A percentile compares a stretch with the other conserved stretches of the same genome.
Conservation (phyloP, 2,113 vertebrate species). For the Phoxinus phoxinus region DNA sequence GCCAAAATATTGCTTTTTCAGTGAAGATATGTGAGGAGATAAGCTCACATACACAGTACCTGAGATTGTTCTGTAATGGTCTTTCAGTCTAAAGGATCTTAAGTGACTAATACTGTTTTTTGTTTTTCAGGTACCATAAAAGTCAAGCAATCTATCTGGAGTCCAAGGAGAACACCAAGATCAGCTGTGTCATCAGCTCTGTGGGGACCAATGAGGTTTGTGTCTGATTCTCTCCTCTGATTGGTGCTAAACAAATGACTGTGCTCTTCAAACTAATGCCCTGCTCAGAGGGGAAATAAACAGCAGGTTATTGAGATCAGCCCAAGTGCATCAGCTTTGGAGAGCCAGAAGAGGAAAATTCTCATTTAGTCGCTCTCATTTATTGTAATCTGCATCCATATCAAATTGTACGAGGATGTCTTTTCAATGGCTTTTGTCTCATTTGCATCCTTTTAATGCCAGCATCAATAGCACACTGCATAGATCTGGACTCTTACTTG, state of each 20-base stretch:
- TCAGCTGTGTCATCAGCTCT: slow-evolving; percentile 98
- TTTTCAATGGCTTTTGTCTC: slow-evolving; percentile 22
- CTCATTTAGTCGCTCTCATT: background rate
- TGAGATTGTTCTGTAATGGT: background rate
- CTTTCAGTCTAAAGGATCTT: background rate
- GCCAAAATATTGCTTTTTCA: background rate
- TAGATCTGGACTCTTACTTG: slow-evolving; percentile 6
- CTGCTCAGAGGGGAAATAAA: background rate
- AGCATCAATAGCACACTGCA: slow-evolving; percentile 1
- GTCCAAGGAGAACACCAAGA: slow-evolving; percentile 97
- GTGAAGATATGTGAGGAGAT: background rate
- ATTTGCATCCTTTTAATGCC: slow-evolving; percentile 42
- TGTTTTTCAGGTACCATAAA: slow-evolving; percentile 94
- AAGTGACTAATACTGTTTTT: slow-evolving; percentile 18
- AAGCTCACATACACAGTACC: background rate
- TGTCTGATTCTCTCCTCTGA: slow-evolving; percentile 19
- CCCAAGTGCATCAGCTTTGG: background rate
- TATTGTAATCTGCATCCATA: slow-evolving; percentile 27
- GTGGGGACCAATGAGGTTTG: slow-evolving; percentile 96
- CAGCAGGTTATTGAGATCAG: slow-evolving; percentile 22
- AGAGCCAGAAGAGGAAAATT: background rate
- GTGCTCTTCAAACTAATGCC: slow-evolving; percentile 20
- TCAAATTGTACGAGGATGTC: background rate
- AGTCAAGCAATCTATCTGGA: slow-evolving; percentile 98
- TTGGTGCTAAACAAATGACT: slow-evolving; percentile 30